phyloP scores from a whole-genome alignment of 2,113 vertebrate genomes.

The Phylloscopus whistleri region DNA sequence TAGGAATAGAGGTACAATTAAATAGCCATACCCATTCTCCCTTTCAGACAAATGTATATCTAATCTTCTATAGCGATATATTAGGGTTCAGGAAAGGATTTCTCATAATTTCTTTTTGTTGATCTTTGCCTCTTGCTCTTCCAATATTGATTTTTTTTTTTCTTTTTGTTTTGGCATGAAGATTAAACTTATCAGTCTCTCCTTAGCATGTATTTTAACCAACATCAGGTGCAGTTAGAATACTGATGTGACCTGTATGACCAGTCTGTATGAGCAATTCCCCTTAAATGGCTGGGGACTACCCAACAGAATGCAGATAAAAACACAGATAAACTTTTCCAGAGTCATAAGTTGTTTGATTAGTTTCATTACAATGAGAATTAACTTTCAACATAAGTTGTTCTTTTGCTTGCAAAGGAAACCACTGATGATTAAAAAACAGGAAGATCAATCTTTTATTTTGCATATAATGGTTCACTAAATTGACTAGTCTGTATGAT shows the following conservation, averaged over 20 bases:
- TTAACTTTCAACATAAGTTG: neutral
- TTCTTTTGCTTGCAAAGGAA: neutral
- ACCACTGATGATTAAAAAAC: neutral
- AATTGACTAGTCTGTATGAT: neutral
- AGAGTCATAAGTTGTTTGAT: neutral
- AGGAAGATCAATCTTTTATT: neutral
- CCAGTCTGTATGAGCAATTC: neutral
- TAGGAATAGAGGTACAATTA: neutral
- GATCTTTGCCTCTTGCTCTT: neutral
- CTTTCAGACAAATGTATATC: neutral
- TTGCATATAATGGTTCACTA: neutral
- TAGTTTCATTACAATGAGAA: neutral
- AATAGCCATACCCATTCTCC: neutral
- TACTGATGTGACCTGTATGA: neutral
- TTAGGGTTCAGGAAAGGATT: neutral
- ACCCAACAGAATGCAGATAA: neutral
- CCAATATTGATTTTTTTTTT: neutral
- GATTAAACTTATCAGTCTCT: neutral
- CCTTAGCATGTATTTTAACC: neutral
- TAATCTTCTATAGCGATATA: neutral
- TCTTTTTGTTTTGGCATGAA: neutral
- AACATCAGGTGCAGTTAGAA: neutral
- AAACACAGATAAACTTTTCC: neutral
- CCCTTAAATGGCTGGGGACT: neutral
- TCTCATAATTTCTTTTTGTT: neutral